Percentiles rank a stretch among this genome's conserved stretches.
These are phyloP conservation scores for Turritopsis dohrnii DNA, from an alignment of 30 jellyfish, hydroid and myxozoan species.

Conservation along the genomic window DNA sequence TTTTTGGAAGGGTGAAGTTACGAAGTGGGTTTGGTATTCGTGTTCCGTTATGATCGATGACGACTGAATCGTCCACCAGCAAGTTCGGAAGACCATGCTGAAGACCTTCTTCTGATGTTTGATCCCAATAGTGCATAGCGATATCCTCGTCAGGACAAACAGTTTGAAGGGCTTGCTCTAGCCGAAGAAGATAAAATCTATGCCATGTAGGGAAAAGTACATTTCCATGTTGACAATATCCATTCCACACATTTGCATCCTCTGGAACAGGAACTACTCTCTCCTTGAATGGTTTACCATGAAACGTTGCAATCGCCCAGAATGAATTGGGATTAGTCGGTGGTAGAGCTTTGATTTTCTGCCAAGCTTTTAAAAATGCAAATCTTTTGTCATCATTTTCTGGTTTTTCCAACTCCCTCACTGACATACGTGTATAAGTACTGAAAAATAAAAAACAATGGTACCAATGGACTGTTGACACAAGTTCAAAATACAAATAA, in stretches of 20 bases:
- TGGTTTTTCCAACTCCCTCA: conserved; percentile 8
- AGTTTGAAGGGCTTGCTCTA: conserved; percentile 32
- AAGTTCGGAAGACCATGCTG: conserved; percentile 22
- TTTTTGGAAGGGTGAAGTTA: background rate
- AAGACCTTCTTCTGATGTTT: conserved; percentile 20
- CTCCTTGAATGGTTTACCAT: conserved; percentile 36
- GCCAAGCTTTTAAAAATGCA: conserved; percentile 25
- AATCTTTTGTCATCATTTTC: background rate
- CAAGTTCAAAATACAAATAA: too few relatives aligned
- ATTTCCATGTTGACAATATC: conserved; percentile 36
- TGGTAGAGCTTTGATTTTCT: conserved; percentile 1
- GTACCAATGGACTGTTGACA: too few relatives aligned
- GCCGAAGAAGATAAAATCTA: conserved; percentile 27
- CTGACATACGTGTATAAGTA: conserved; percentile 25
- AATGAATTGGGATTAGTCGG: conserved; percentile 25
- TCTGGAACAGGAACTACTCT: conserved; percentile 10
- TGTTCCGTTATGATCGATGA: conserved; percentile 11
- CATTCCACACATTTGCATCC: conserved; percentile 24
- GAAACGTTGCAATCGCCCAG: conserved; percentile 38
- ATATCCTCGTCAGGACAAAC: conserved; percentile 35
- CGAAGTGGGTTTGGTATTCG: background rate
- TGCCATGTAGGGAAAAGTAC: conserved; percentile 42
- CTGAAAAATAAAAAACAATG: too few relatives aligned
- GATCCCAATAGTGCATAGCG: conserved; percentile 35
- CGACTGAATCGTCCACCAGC: background rate